A percentile compares a stretch with the other conserved stretches of the same genome.
phyloP scores from a whole-genome alignment of 2,888 invertebrate species.

The Tanytarsus gracilentus region DNA sequence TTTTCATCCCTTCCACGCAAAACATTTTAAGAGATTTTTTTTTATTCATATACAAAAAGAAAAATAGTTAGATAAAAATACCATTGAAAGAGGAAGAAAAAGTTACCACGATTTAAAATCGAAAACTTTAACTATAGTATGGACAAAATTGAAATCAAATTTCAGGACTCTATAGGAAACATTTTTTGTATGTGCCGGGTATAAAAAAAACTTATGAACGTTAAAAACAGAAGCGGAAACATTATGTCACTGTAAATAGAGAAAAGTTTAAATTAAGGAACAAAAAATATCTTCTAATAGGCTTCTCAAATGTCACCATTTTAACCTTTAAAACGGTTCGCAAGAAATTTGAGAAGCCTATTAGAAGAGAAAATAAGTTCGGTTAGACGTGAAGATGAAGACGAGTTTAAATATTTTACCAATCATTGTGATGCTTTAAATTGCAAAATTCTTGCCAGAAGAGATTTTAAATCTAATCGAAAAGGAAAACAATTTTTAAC shows the following conservation, averaged over 20 bases:
- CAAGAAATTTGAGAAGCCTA: not conserved
- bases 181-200: slow-evolving; percentile 4
- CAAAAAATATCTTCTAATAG: too few species aligned
- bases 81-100: not conserved
- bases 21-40: too few species aligned
- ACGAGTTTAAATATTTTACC: slow-evolving; percentile 1
- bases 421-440: slow-evolving; percentile 9
- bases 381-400: too few species aligned
- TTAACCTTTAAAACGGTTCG: not conserved
- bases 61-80: not conserved
- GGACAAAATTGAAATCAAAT: slow-evolving; percentile 5
- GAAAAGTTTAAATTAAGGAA: too few species aligned
- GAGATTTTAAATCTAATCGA: slow-evolving; percentile 5
- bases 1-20: too few species aligned
- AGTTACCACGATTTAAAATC: slow-evolving; percentile 13
- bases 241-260: too few species aligned
- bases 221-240: too few species aligned
- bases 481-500: not conserved
- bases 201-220: slow-evolving; percentile 5
- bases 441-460: slow-evolving; percentile 9
- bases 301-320: too few species aligned
- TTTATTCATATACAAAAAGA: too few species aligned
- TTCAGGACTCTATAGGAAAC: slow-evolving; percentile 5
- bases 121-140: not conserved
- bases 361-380: not conserved